Evolutionary conservation across 2,113 vertebrate genomes (phyloP), one percentile per base, ranked within the genome.

Genomic region (Falcunculus frontatus): DNA sequence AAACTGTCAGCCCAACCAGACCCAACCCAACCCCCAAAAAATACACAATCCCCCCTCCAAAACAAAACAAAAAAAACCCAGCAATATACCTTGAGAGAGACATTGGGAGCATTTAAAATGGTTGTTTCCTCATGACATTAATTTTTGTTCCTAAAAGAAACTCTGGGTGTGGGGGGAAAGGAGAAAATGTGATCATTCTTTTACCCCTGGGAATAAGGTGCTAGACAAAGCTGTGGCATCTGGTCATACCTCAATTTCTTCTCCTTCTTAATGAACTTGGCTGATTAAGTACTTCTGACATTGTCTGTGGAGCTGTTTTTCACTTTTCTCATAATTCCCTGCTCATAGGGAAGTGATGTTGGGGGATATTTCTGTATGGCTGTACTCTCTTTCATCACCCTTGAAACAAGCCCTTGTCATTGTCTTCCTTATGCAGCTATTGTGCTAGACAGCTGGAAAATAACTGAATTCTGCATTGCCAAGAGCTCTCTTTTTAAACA

Each of bases 231-330:
- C 27, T 44, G 19, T n/a, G 70, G 67, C 70, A 59, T 87, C 68
- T 69, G 65, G 30, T 11, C 33, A 72, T 73, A 57, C 63, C 65
- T 82, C 35, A 13, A 10, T 80, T 87, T 87, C 14, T 49, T 44
- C 10, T 83, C n/a, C 39, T 87, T 50, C 39, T 47, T 88, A 81
- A 88, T 84, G 73, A 90, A 84, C 62, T 89, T 70, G 33, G 55
- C 42, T 95, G 78, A 74, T 90, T 62, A 85, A 90, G 17, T 73
- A n/a, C 30, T 84, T 42, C 35, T 73, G 83, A 18, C 20, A 49
- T 78, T 70, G 74, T 87, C 70, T 85, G 30, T 80, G 75, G 87
- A 88, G 75, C 72, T 90, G 35, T 87, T 91, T 93, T 78, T 77
- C 63, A 56, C 7, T 90, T 84, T 88, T 84, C 35, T 86, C 27